These are phyloP conservation scores for Drosophila atripex DNA, from an alignment of 2,888 invertebrate genomes.

Conservation along the genomic window DNA sequence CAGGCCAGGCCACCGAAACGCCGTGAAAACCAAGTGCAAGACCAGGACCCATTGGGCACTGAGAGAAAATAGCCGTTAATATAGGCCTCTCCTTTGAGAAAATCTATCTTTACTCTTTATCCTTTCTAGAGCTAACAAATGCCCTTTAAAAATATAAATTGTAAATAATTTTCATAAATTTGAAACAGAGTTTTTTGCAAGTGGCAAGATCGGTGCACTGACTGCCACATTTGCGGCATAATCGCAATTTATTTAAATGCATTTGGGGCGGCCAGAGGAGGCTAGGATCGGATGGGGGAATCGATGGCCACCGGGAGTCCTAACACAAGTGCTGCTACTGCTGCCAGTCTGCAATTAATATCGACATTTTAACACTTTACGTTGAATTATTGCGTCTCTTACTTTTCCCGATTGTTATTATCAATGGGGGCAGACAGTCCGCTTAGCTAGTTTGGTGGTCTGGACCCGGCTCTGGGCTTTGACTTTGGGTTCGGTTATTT, in stretches of 20 bases:
- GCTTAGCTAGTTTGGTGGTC: slow-evolving; percentile 55
- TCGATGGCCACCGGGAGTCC: slow-evolving; percentile 9
- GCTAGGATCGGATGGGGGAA: not conserved
- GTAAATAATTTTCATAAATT: no score
- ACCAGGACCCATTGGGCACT: slow-evolving; percentile 17
- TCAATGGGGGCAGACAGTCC: slow-evolving; percentile 63
- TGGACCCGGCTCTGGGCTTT: not conserved
- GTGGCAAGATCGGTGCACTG: slow-evolving; percentile 45
- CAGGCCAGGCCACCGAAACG: slow-evolving; percentile 8
- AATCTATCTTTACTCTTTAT: not conserved
- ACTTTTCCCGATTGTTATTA: slow-evolving; percentile 74
- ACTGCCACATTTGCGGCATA: slow-evolving; percentile 75
- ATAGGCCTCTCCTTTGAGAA: not conserved
- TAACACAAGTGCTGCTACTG: slow-evolving; percentile 37
- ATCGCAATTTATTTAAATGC: slow-evolving; percentile 79
- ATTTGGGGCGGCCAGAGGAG: slow-evolving; percentile 13
- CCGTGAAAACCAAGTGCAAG: slow-evolving; percentile 26
- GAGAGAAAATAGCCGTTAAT: not conserved
- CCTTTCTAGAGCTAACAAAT: not conserved
- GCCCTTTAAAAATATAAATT: not conserved
- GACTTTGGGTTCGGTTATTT: not conserved
- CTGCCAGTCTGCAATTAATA: slow-evolving; percentile 77
- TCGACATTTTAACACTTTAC: slow-evolving; percentile 82
- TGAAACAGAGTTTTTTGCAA: not conserved
- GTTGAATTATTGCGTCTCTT: slow-evolving; percentile 79